Percentiles rank a stretch among this genome's conserved stretches.
phyloP scores from a whole-genome alignment of 2,888 invertebrate species.

The Imbricaverruca yamaguchii region DNA sequence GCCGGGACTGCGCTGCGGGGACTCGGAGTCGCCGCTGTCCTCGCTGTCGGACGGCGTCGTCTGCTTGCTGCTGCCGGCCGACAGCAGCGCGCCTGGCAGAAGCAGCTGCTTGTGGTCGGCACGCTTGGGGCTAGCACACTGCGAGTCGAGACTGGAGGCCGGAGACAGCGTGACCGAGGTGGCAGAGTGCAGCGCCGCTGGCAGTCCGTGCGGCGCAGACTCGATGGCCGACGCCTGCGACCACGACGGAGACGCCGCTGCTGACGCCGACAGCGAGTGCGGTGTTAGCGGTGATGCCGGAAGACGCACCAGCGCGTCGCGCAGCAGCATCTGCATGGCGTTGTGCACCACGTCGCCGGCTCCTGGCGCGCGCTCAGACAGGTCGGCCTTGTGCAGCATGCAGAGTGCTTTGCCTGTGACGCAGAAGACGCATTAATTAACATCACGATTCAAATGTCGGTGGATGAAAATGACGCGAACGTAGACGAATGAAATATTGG shows the following conservation, averaged over 20 bases:
- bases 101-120: conserved; percentile 21
- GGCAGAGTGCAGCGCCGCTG: conserved; percentile 35
- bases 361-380: conserved; percentile 83
- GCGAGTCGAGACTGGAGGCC: conserved; percentile 57
- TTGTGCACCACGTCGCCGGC: conserved; percentile 92
- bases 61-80: conserved; percentile 37
- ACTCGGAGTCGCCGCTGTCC: conserved; percentile 41
- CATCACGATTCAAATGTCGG: too few species aligned
- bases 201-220: conserved; percentile 30
- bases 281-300: conserved; percentile 31
- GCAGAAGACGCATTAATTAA: neutral
- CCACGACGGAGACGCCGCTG: conserved; percentile 34
- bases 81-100: conserved; percentile 45
- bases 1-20: conserved; percentile 53
- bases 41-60: conserved; percentile 36
- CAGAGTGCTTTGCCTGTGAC: conserved; percentile 77
- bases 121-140: conserved; percentile 13
- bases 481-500: too few species aligned
- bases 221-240: conserved; percentile 49
- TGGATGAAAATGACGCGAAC: too few species aligned
- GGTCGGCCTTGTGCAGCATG: conserved; percentile 77
- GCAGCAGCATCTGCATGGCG: conserved; percentile 74
- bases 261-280: conserved; percentile 28
- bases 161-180: conserved; percentile 86
- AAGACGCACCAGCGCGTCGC: conserved; percentile 32